Evolutionary conservation across 2,113 vertebrate genomes (phyloP).

Genomic region (Rhinopomastus cyanomelas): DNA sequence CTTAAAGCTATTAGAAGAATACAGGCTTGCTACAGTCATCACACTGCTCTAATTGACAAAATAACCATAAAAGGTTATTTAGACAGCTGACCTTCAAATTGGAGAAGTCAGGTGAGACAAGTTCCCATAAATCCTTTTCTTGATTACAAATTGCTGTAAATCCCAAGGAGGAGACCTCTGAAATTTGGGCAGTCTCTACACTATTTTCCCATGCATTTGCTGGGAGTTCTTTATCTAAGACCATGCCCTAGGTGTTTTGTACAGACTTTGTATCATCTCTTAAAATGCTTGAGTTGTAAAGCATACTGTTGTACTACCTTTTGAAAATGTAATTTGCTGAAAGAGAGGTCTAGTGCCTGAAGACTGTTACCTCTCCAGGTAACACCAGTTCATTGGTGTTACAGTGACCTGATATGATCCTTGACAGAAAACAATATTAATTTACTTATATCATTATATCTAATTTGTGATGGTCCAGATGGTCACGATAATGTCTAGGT

Average conservation of each 20-base stretch:
- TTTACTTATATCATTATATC: background rate
- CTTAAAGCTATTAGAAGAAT: background rate
- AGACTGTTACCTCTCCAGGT: background rate
- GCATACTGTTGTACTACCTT: background rate
- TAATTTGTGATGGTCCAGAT: background rate
- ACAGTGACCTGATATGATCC: background rate
- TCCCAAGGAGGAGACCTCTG: background rate
- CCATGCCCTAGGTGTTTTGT: background rate
- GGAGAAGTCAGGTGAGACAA: background rate
- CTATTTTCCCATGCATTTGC: background rate
- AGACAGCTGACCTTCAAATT: background rate
- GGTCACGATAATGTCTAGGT: background rate
- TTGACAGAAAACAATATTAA: background rate
- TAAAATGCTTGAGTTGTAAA: background rate
- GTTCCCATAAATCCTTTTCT: background rate
- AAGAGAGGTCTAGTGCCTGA: background rate
- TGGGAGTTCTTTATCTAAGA: background rate
- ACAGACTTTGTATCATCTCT: background rate
- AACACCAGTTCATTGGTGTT: background rate
- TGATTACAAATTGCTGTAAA: background rate
- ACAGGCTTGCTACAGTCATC: background rate
- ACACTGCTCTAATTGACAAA: background rate
- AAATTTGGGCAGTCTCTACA: background rate
- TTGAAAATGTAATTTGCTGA: background rate
- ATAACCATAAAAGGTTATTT: background rate